Evolutionary conservation across 2,888 invertebrate genomes (phyloP).

Genomic region (Pseudanteris insignis): DNA sequence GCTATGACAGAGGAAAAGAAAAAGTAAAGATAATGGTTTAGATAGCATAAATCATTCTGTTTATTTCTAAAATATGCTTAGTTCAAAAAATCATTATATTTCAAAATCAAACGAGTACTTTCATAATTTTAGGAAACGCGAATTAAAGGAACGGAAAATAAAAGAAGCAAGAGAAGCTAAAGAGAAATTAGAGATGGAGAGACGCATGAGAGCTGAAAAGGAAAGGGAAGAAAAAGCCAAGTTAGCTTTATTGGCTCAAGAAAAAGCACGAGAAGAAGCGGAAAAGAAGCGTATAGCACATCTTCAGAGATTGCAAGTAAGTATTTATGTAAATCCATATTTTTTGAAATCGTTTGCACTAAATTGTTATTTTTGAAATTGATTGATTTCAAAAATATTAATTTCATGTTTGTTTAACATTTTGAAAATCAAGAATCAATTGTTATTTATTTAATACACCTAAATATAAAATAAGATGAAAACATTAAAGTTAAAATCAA

Average conservation of each 20-base stretch:
- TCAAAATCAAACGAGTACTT: neutral
- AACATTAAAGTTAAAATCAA: no score
- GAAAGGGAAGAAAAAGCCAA: slow-evolving; percentile 64
- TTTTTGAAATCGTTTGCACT: no score
- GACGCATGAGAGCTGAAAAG: slow-evolving; percentile 65
- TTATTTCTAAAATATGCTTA: no score
- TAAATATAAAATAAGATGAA: no score
- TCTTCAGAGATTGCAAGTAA: slow-evolving; percentile 56
- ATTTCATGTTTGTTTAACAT: no score
- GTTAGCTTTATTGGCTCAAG: slow-evolving; percentile 58
- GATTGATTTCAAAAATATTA: no score
- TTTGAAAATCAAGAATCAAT: no score
- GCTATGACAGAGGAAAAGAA: slow-evolving; percentile 71
- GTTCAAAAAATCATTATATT: no score
- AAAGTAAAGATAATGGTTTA: slow-evolving; percentile 59
- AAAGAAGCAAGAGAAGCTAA: slow-evolving; percentile 67
- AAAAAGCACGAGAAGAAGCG: slow-evolving; percentile 68
- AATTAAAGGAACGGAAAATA: slow-evolving; percentile 71
- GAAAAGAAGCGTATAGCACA: slow-evolving; percentile 64
- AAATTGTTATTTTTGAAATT: no score
- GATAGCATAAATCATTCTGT: neutral
- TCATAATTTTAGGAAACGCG: slow-evolving; percentile 62
- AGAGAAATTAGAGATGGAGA: slow-evolving; percentile 67
- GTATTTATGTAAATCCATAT: no score
- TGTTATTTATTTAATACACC: no score